Evolutionary conservation across 2,113 vertebrate species (phyloP), one percentile per base, ranked within the genome.

Genomic region (Phocoena phocoena): DNA sequence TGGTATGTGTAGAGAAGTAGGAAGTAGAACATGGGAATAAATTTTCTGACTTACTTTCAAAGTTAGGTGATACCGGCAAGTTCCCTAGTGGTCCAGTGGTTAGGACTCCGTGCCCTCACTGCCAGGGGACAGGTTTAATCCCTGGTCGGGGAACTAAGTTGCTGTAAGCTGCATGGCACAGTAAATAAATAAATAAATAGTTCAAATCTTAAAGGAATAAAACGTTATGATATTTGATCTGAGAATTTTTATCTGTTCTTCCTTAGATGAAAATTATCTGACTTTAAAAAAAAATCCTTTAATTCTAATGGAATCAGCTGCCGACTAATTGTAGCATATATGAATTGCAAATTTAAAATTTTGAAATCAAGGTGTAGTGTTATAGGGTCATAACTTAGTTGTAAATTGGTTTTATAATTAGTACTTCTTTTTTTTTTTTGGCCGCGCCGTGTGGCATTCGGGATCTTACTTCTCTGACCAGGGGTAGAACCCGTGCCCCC

Each of bases 261-360:
- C 21, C n/a, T 85, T 67, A 85, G 25, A 7, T 85, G n/a, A 68
- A 85, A 73, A 65, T 90, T 71, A 21, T 26, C 17, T 44, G 38
- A 79, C 13, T 55, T 81, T 6, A 14, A 2, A 21, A 74, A 80
- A 80, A 93, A 95, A 63, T 71, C 11, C 28, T 86, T 92, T 70
- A 89, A 44, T 90, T 96, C 67, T 38, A 21, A 36, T 95, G 26
- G 25, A 76, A 90, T 87, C 68, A 2, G n/a, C 53, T 92, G 3
- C 36, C 70, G 41, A 82, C 41, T 73, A 87, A 55, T 90, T 93
- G 0, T 87, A 96, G 55, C 21, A 53, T 21, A 1, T 44, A 79
- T 81, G 88, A 85, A 81, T 93, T 25, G 1, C n/a, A 68, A 63
- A 33, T 89, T 89, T 90, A 65, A 97, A 76, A 77, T n/a, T 96